Conservation (phyloP, 2,113 vertebrate genomes). For the Elephas maximus region DNA sequence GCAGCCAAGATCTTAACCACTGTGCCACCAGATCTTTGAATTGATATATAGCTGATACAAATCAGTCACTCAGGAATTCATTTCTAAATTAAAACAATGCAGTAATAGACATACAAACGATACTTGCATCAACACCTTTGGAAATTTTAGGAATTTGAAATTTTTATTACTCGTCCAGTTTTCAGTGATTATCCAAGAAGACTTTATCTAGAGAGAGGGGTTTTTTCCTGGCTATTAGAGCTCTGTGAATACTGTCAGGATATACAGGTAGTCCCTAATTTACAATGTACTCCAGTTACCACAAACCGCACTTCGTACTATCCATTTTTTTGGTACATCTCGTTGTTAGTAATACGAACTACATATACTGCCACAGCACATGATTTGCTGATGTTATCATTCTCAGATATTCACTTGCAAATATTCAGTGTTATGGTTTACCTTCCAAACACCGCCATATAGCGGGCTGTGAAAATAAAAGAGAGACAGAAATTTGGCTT, state of each 20-base stretch:
- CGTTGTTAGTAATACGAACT: too few relatives aligned
- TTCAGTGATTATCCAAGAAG: not conserved
- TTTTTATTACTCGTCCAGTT: not conserved
- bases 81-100: not conserved
- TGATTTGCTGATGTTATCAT: too few relatives aligned
- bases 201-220: not conserved
- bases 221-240: not conserved
- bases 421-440: too few relatives aligned
- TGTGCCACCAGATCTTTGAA: too few relatives aligned
- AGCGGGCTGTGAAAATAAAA: not conserved
- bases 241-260: not conserved
- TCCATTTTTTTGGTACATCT: too few relatives aligned
- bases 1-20: too few relatives aligned
- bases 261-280: too few relatives aligned
- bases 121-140: not conserved
- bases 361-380: too few relatives aligned
- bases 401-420: too few relatives aligned
- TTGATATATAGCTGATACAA: not conserved
- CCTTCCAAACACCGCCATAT: too few relatives aligned
- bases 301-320: too few relatives aligned
- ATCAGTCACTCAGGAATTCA: not conserved
- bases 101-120: not conserved
- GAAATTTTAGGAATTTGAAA: slow-evolving; percentile 10
- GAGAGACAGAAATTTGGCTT: not conserved
- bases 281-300: too few relatives aligned